A percentile compares a stretch with the other conserved stretches of the same genome.
Conservation (phyloP, 2,888 invertebrate species). For the Baccha elongata region DNA sequence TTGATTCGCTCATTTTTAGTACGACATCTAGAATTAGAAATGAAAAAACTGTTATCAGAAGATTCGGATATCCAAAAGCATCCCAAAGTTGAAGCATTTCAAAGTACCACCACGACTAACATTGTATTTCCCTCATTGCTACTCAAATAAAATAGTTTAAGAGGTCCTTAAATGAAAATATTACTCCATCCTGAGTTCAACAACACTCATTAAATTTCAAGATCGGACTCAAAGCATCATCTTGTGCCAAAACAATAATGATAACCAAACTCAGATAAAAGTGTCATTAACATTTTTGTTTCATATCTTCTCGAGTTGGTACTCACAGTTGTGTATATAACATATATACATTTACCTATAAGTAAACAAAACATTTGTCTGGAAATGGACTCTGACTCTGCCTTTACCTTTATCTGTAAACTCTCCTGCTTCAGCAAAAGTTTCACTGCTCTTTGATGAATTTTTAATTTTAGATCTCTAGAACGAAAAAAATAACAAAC, state of each 20-base stretch:
- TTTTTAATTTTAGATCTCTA: slow-evolving; percentile 46
- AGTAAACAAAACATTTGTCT: slow-evolving; percentile 57
- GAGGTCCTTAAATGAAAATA: not conserved
- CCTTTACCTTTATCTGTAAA: too few species aligned
- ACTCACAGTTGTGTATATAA: not conserved
- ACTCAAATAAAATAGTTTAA: not conserved
- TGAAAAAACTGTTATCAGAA: too few species aligned
- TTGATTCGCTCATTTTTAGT: too few species aligned
- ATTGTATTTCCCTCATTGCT: slow-evolving; percentile 8
- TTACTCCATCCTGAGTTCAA: slow-evolving; percentile 9
- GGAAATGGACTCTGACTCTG: slow-evolving; percentile 16
- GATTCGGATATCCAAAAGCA: too few species aligned
- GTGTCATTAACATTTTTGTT: slow-evolving; percentile 61
- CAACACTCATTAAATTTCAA: slow-evolving; percentile 31
- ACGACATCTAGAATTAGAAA: too few species aligned
- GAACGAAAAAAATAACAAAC: slow-evolving; percentile 1
- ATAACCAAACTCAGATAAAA: slow-evolving; percentile 52
- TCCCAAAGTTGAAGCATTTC: too few species aligned
- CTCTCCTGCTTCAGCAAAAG: slow-evolving; percentile 1
- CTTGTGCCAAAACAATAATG: slow-evolving; percentile 27
- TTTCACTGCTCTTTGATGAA: slow-evolving; percentile 41
- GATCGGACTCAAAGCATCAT: slow-evolving; percentile 21
- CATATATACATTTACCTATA: slow-evolving; percentile 8
- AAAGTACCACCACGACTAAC: not conserved
- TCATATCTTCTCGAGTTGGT: slow-evolving; percentile 16